These are phyloP conservation scores for Drosophila mimetica DNA, from an alignment of 2,888 invertebrate species.

Conservation along the genomic window DNA sequence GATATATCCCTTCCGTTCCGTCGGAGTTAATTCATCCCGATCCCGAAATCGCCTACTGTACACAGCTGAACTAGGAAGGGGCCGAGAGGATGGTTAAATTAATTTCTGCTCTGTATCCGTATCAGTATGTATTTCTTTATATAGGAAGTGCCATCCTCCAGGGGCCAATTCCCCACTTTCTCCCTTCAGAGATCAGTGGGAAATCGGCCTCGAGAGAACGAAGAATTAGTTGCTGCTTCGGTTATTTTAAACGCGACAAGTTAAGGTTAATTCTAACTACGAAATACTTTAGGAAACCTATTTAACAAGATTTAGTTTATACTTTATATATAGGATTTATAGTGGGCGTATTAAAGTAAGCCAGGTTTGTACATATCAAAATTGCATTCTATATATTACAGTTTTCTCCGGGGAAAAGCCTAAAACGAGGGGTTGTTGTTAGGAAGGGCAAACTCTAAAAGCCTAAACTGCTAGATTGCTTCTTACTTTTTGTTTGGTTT, in stretches of 20 bases:
- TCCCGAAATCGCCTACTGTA: slow-evolving; percentile 14
- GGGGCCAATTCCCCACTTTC: neutral
- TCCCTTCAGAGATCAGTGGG: no score
- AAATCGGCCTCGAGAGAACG: slow-evolving; percentile 8
- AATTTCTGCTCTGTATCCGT: slow-evolving; percentile 21
- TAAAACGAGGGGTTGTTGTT: slow-evolving; percentile 17
- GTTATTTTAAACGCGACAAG: slow-evolving; percentile 29
- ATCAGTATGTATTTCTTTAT: slow-evolving; percentile 42
- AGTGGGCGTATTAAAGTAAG: slow-evolving; percentile 44
- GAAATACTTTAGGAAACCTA: slow-evolving; percentile 74
- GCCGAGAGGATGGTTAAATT: slow-evolving; percentile 7
- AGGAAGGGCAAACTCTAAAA: slow-evolving; percentile 42
- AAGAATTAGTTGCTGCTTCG: slow-evolving; percentile 28
- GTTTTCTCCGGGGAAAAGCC: slow-evolving; percentile 15
- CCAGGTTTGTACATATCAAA: slow-evolving; percentile 45
- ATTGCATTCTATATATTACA: slow-evolving; percentile 37
- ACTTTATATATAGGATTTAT: slow-evolving; percentile 32
- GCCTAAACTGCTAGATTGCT: slow-evolving; percentile 68
- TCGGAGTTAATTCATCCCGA: slow-evolving; percentile 41
- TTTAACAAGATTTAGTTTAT: slow-evolving; percentile 63
- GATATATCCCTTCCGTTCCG: slow-evolving; percentile 50
- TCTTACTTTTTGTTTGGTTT: slow-evolving; percentile 49
- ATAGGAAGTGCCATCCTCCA: slow-evolving; percentile 57
- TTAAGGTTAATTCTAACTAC: slow-evolving; percentile 59
- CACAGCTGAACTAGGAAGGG: slow-evolving; percentile 50